A percentile compares a stretch with the other conserved stretches of the same genome.
phyloP scores from a whole-genome alignment of 2,888 invertebrate genomes.

The Sabatieria punctata region DNA sequence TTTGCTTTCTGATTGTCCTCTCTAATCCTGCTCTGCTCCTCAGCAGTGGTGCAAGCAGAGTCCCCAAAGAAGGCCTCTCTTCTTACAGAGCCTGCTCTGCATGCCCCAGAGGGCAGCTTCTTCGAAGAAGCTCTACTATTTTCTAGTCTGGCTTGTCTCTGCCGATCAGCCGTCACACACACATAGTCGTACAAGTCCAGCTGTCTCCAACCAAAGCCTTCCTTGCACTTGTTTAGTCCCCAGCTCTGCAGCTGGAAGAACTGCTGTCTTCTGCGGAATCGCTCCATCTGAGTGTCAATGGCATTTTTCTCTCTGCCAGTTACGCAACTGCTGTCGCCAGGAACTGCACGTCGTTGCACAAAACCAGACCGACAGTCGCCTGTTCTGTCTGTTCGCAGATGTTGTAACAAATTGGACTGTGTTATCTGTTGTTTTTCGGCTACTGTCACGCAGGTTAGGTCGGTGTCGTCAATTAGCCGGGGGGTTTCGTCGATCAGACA shows the following conservation, averaged over 20 bases:
- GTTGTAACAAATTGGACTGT: background rate
- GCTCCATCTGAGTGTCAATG: background rate
- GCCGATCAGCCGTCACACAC: constrained; percentile 15
- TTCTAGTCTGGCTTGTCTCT: background rate
- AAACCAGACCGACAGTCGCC: background rate
- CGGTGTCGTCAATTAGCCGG: background rate
- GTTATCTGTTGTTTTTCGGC: background rate
- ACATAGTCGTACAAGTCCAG: constrained; percentile 27
- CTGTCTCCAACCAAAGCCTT: constrained; percentile 21
- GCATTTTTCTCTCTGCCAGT: background rate
- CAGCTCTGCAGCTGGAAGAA: background rate
- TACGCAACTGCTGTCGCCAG: background rate
- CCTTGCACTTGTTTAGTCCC: constrained; percentile 7
- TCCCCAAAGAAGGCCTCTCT: background rate
- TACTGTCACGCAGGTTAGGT: background rate
- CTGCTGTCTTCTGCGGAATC: background rate
- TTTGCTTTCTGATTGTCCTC: constrained; percentile 14
- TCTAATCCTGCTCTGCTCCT: background rate
- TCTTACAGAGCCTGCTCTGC: background rate
- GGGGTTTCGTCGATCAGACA: background rate
- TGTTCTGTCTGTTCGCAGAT: background rate
- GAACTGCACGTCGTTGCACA: background rate
- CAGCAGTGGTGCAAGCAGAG: background rate
- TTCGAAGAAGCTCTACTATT: too few relatives aligned
- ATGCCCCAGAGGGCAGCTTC: background rate